Evolutionary conservation across 2,888 invertebrate genomes (phyloP).

Genomic region (Pristionchus mayeri): DNA sequence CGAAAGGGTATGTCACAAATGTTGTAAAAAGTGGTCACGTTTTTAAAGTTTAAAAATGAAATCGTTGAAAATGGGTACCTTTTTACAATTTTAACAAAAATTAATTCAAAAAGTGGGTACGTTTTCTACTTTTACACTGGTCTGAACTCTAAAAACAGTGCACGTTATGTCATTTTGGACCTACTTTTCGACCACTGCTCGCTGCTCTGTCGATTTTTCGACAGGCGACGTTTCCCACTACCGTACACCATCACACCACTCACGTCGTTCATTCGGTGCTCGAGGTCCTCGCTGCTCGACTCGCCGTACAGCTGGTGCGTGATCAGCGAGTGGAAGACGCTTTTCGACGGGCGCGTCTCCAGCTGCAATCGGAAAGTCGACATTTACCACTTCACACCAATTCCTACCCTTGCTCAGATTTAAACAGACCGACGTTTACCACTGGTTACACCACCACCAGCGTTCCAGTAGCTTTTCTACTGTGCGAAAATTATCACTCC

Average conservation of each 20-base stretch:
- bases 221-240: conserved; percentile 23
- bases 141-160: too few species aligned
- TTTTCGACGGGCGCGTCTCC: conserved; percentile 84
- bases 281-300: conserved; percentile 60
- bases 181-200: too few species aligned
- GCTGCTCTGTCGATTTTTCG: background rate
- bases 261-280: conserved; percentile 62
- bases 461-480: background rate
- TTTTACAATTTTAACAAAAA: too few species aligned
- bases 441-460: background rate
- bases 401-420: too few species aligned
- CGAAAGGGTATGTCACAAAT: too few species aligned
- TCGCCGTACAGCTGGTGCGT: conserved; percentile 89
- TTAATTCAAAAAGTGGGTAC: too few species aligned
- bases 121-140: too few species aligned
- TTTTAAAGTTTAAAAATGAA: too few species aligned
- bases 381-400: too few species aligned
- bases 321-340: conserved; percentile 86
- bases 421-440: background rate
- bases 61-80: too few species aligned
- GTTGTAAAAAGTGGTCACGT: too few species aligned
- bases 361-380: conserved; percentile 77
- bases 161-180: too few species aligned
- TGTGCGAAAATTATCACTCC: background rate
- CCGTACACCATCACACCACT: conserved; percentile 29